Evolutionary conservation across 1,140 invertebrate species (phyloP), one percentile per base, ranked within the genome.

Genomic region (Acromyrmex echinatior): DNA sequence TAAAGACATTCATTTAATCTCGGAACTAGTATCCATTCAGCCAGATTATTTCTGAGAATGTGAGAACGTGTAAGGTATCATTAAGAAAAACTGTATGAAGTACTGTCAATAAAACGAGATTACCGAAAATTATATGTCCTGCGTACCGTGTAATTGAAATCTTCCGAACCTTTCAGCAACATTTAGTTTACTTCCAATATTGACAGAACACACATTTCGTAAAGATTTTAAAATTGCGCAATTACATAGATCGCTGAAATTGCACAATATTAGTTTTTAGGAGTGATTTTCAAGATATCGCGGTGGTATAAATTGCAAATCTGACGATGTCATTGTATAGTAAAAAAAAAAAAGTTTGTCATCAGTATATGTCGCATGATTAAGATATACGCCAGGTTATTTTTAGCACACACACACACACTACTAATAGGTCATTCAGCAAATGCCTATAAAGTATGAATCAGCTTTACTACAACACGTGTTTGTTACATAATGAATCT

Each of bases 371-470:
- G 1, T 45, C 14, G 25, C 60, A 18, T 45, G 66, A 85, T 86
- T 35, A 60, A 87, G 78, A 35, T 60, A 53, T 18, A 39, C n/a
- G 60, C 49, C 12, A 60, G 18, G 53, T 51, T 88, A 89, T 73
- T 86, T 35, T 56, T 84, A 74, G 28, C 68, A 35, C 66, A 28
- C 62, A 2, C 68, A 35, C 58, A 28, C 62, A 35, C 45, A 66
- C 18, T 56, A 21, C 35, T 87, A 86, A 73, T 88, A 88, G 88
- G 74, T 88, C 88, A 89, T 88, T 89, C 88, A 88, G 88, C 79
- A 89, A 89, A 86, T 88, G 87, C 88, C 66, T 86, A 63, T 74
- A 35, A 63, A 60, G 88, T 68, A 86, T 89, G 88, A 89, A 88
- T 89, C 88, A 89, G 70, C 81, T 89, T 89, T 89, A 89, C 88